Conservation (phyloP, 2,888 invertebrate genomes). For the Tetrapedia diversipes region DNA sequence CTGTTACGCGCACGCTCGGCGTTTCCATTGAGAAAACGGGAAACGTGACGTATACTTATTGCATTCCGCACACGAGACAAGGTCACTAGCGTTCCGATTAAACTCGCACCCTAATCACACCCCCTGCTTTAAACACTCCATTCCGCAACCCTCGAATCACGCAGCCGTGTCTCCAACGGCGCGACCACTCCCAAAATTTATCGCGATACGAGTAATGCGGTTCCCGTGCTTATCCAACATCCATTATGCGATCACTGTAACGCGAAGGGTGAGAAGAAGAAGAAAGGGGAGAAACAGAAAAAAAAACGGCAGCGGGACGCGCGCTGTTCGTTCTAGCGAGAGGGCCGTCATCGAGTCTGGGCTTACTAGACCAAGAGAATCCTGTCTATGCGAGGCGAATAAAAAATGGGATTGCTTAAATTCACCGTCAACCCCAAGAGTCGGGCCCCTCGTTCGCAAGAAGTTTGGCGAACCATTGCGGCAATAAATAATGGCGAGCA, state of each 20-base stretch:
- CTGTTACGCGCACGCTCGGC: not conserved
- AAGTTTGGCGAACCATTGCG: conserved; percentile 71
- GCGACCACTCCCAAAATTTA: conserved; percentile 17
- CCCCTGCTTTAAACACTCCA: not conserved
- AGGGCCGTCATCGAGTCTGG: conserved; percentile 65
- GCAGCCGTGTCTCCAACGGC: not conserved
- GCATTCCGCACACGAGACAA: not conserved
- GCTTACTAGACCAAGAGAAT: conserved; percentile 69
- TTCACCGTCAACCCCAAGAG: conserved; percentile 69
- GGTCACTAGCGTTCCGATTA: not conserved
- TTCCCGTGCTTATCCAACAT: conserved; percentile 19
- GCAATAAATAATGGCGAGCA: conserved; percentile 74
- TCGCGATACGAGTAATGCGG: conserved; percentile 22
- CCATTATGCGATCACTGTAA: conserved; percentile 5
- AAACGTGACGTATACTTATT: too few relatives aligned
- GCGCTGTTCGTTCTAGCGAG: conserved; percentile 53
- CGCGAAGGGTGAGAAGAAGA: not conserved
- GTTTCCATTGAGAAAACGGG: not conserved
- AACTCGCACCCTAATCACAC: not conserved
- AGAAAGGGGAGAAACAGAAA: not conserved
- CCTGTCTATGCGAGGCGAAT: conserved; percentile 61
- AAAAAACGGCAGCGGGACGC: not conserved
- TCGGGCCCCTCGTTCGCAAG: conserved; percentile 62
- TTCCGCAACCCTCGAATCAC: not conserved
- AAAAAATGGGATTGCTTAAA: conserved; percentile 71